phyloP scores from a whole-genome alignment of 1,140 invertebrate species.

The Trichonephila clavipes region DNA sequence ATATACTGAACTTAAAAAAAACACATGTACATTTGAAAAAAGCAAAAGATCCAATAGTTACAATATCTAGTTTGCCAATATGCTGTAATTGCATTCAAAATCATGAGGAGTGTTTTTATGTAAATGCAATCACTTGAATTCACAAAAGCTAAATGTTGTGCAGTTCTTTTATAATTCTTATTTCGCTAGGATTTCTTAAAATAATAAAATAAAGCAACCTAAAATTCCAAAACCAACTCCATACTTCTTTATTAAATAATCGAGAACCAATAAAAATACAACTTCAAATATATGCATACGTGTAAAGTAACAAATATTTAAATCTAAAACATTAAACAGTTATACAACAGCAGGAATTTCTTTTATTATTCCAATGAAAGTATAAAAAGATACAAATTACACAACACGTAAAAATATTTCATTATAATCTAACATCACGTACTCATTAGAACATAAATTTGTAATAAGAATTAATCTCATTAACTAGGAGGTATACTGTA shows the following conservation, averaged over 20 bases:
- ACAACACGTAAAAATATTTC: background rate
- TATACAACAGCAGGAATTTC: background rate
- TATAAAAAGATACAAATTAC: background rate
- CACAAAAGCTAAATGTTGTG: no score
- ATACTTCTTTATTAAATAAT: slow-evolving; percentile 29
- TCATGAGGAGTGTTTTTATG: no score
- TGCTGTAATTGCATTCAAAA: no score
- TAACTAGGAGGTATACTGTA: no score
- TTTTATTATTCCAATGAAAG: background rate
- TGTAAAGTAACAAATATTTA: slow-evolving; percentile 27
- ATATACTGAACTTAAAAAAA: no score
- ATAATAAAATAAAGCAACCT: background rate
- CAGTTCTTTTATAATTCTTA: no score
- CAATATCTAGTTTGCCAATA: no score
- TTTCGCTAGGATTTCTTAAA: no score
- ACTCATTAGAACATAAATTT: background rate
- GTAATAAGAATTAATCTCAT: background rate
- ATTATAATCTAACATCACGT: background rate
- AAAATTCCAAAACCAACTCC: background rate
- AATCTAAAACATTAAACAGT: slow-evolving; percentile 20
- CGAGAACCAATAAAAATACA: slow-evolving; percentile 32
- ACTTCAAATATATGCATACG: slow-evolving; percentile 15
- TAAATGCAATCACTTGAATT: no score
- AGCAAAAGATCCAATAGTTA: no score
- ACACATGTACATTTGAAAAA: no score